Conservation (phyloP, 2,113 vertebrate genomes). For the Silurus asotus region DNA sequence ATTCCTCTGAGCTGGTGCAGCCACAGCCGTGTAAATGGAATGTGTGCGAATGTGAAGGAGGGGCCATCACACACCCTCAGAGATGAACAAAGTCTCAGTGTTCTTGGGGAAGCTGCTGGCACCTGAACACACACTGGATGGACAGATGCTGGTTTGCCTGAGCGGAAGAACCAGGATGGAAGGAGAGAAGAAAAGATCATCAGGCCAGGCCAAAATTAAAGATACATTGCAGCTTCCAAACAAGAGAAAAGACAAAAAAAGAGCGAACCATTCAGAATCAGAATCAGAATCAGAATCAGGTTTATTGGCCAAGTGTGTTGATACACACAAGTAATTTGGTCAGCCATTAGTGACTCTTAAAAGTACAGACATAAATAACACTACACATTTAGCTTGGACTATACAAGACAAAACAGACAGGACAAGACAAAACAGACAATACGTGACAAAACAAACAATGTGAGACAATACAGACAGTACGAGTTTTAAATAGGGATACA, state of each 20-base stretch:
- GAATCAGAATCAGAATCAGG: too few relatives aligned
- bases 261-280: not conserved
- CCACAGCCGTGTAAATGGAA: constrained; percentile 28
- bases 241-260: not conserved
- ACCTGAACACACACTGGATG: constrained; percentile 52
- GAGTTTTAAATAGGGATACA: too few relatives aligned
- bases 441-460: too few relatives aligned
- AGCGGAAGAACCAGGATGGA: constrained; percentile 42
- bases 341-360: too few relatives aligned
- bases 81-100: constrained; percentile 50
- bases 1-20: constrained; percentile 23
- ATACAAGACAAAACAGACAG: too few relatives aligned
- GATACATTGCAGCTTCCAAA: not conserved
- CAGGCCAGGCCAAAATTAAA: constrained; percentile 1
- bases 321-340: too few relatives aligned
- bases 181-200: constrained; percentile 13
- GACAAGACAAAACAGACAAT: too few relatives aligned
- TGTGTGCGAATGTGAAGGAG: not conserved
- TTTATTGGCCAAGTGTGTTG: too few relatives aligned
- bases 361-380: too few relatives aligned
- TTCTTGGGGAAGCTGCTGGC: constrained; percentile 52
- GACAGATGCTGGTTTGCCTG: constrained; percentile 24
- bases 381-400: too few relatives aligned
- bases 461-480: too few relatives aligned
- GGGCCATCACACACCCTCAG: constrained; percentile 24